phyloP scores from a whole-genome alignment of 2,113 vertebrate genomes.

The Riparia riparia region DNA sequence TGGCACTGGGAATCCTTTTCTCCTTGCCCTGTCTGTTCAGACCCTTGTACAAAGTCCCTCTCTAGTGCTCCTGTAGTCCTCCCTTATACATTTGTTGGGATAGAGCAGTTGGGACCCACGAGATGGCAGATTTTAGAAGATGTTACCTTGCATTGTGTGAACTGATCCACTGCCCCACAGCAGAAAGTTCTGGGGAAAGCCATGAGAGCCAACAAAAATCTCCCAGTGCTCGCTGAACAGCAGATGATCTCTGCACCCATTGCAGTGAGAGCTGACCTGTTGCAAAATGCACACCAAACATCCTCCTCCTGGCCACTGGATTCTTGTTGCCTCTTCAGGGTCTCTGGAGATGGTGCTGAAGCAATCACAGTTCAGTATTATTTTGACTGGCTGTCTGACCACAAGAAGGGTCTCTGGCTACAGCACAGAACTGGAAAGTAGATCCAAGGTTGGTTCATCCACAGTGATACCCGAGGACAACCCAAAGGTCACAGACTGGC shows the following conservation, averaged over 20 bases:
- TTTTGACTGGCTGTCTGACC: constrained; percentile 18
- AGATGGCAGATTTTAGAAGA: neutral
- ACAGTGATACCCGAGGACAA: neutral
- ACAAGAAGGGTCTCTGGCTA: neutral
- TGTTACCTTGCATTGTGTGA: neutral
- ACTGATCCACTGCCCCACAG: accelerated
- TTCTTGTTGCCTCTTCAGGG: neutral
- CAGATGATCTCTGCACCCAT: neutral
- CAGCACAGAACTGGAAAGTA: neutral
- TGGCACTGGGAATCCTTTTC: neutral
- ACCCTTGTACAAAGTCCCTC: neutral
- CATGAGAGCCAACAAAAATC: neutral
- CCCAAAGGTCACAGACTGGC: neutral
- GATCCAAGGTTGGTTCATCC: neutral
- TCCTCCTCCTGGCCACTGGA: neutral
- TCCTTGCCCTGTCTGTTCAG: neutral
- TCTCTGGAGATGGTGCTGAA: constrained; percentile 10
- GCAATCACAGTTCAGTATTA: constrained; percentile 3
- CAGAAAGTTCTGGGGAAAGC: neutral
- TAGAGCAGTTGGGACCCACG: neutral
- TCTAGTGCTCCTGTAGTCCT: accelerated
- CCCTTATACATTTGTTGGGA: neutral
- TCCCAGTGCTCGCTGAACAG: neutral
- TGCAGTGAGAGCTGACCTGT: neutral
- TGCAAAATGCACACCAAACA: constrained; percentile 7